Conservation (phyloP, 35 echinoderm and acorn worm species). For the Apostichopus japonicus region DNA sequence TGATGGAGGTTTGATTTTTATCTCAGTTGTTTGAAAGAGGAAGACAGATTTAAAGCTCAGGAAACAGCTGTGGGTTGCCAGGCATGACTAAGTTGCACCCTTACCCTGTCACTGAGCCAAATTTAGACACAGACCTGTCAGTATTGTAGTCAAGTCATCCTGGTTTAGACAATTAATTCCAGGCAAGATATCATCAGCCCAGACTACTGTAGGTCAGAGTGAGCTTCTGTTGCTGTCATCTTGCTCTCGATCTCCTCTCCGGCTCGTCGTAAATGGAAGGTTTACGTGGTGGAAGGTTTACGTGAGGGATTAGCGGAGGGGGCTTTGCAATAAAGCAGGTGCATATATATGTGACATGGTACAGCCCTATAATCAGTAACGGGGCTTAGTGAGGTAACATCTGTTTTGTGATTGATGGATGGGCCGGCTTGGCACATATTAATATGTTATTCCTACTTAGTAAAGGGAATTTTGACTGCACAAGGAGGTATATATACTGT, state of each 20-base stretch:
- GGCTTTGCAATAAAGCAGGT: conserved; percentile 15
- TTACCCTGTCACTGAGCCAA: background rate
- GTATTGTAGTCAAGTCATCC: background rate
- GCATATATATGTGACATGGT: background rate
- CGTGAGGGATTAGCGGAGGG: too few relatives aligned
- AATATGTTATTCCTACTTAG: background rate
- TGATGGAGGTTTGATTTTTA: background rate
- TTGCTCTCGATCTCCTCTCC: background rate
- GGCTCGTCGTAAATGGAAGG: too few relatives aligned
- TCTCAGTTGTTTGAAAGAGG: background rate
- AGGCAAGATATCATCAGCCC: background rate
- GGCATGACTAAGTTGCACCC: background rate
- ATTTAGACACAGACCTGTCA: background rate
- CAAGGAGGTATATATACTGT: too few relatives aligned
- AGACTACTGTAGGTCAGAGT: background rate
- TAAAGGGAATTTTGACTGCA: too few relatives aligned
- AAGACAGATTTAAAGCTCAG: background rate
- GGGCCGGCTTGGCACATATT: background rate
- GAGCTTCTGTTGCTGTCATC: background rate
- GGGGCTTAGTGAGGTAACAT: conserved; percentile 8
- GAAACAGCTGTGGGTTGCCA: background rate
- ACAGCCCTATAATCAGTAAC: conserved; percentile 2
- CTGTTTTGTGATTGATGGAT: conserved; percentile 29
- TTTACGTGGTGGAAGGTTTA: too few relatives aligned
- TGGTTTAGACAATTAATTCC: background rate